Evolutionary conservation across 2,113 vertebrate species (phyloP).

Genomic region (Triplophysa siluroides): DNA sequence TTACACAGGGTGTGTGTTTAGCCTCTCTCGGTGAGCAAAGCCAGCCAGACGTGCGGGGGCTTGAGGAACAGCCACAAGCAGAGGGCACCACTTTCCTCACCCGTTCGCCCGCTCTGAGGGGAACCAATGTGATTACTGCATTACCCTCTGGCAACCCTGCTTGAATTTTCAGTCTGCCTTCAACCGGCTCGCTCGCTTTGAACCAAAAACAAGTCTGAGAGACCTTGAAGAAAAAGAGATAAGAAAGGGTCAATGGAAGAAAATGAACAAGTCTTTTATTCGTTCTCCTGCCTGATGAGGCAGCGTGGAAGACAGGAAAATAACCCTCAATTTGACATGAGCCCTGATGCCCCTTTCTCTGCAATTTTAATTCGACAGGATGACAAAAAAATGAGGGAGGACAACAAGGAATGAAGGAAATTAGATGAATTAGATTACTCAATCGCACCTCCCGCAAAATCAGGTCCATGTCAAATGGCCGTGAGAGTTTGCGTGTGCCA

Average conservation of each 20-base stretch:
- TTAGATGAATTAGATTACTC: slow-evolving; percentile 1
- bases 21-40: slow-evolving; percentile 27
- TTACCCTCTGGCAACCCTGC: slow-evolving; percentile 54
- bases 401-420: not conserved
- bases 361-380: not conserved
- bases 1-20: slow-evolving; percentile 28
- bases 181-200: slow-evolving; percentile 24
- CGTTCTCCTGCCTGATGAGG: not conserved
- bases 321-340: not conserved
- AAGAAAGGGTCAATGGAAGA: slow-evolving; percentile 10
- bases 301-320: not conserved
- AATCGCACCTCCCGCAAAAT: not conserved
- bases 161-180: slow-evolving; percentile 41
- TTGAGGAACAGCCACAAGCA: slow-evolving; percentile 52
- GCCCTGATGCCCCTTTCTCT: slow-evolving; percentile 4
- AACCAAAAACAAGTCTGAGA: slow-evolving; percentile 43
- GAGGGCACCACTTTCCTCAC: slow-evolving; percentile 53
- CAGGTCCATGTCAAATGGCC: not conserved
- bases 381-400: not conserved
- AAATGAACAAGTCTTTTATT: slow-evolving; percentile 3
- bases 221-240: not conserved
- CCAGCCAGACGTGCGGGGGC: slow-evolving; percentile 44
- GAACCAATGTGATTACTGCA: slow-evolving; percentile 60
- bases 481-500: not conserved
- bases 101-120: slow-evolving; percentile 53